Base-by-base conservation (phyloP, 2,888 invertebrate genomes). In the Pterobdella sp. region DNA sequence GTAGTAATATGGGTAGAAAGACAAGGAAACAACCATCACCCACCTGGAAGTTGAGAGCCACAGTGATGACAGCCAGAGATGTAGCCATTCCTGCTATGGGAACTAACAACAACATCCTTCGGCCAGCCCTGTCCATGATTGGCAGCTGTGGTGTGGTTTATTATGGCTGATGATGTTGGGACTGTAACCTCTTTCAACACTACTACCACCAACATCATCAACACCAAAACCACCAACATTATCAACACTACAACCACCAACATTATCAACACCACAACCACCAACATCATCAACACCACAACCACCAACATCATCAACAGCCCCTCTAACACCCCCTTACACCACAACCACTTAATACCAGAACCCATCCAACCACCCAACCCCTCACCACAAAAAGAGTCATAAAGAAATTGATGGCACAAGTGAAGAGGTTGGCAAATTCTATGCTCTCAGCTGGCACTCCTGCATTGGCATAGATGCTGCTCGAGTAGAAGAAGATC, bases 401-500 rank as follows among this genome's bases (percentile, higher is more conserved):
- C 93, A 94, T 94, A 78, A 91, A 88, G 77, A 96, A 94, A 92
- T 96, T 96, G 80, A 95, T 94, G 78, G 91, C 90, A 75, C 95
- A 95, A 2, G 86, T 94, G 80, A 94, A 94, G 85, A 95, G 94
- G 76, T 95, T 94, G 73, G 94, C 93, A 83, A 93, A 94, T 86
- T 94, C 93, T 79, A 95, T 94, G 80, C 90, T 90, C 82, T 91
- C 90, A 3, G 42, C 37, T 73, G 91, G 89, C 80, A 96, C 87
- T 71, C 93, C 94, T 76, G 95, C 93, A 81, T 90, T 91, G 78
- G 89, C 89, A 85, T 95, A 96, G 81, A 96, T 88, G 80, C 89
- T 90, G 75, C 93, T 93, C 74, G 95, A 95, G 86, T 95, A 96
- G 86, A 94, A 95, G 86, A 96, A 93, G 79, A 95, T 92, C 93